Percentiles rank a stretch among this genome's conserved stretches.
Evolutionary conservation across 2,888 invertebrate species (phyloP).

Genomic region (Nasonia oneida): DNA sequence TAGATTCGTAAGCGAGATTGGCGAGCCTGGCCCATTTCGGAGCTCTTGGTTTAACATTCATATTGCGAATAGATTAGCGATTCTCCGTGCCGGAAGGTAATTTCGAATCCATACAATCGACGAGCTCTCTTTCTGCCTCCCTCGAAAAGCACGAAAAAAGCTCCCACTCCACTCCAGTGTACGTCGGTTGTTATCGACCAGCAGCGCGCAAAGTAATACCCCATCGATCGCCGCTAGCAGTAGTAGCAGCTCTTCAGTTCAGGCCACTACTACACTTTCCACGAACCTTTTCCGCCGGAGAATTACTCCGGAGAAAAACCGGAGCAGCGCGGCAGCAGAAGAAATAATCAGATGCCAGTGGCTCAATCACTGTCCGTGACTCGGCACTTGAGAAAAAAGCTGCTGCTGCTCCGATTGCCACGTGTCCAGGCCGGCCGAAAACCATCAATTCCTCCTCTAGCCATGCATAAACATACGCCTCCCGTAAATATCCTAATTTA

Average conservation of each 20-base stretch:
- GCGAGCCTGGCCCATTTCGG: no score
- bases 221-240: not conserved
- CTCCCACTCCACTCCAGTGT: not conserved
- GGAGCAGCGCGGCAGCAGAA: not conserved
- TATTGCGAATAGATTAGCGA: not conserved
- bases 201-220: not conserved
- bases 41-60: no score
- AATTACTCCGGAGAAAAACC: not conserved
- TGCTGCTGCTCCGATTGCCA: constrained; percentile 22
- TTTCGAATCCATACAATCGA: constrained; percentile 6
- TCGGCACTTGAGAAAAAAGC: constrained; percentile 20
- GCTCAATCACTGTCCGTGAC: constrained; percentile 50
- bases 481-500: constrained; percentile 40
- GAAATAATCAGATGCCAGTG: constrained; percentile 40
- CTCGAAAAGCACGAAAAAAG: not conserved
- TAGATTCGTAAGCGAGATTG: not conserved
- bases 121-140: not conserved
- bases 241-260: not conserved
- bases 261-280: constrained; percentile 4
- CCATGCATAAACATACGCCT: not conserved
- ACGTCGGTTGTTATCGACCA: not conserved
- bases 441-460: constrained; percentile 42
- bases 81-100: not conserved
- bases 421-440: not conserved
- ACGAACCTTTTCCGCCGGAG: not conserved